These are phyloP conservation scores for Erebia palarica DNA, from an alignment of 2,888 invertebrate species.

Conservation along the genomic window DNA sequence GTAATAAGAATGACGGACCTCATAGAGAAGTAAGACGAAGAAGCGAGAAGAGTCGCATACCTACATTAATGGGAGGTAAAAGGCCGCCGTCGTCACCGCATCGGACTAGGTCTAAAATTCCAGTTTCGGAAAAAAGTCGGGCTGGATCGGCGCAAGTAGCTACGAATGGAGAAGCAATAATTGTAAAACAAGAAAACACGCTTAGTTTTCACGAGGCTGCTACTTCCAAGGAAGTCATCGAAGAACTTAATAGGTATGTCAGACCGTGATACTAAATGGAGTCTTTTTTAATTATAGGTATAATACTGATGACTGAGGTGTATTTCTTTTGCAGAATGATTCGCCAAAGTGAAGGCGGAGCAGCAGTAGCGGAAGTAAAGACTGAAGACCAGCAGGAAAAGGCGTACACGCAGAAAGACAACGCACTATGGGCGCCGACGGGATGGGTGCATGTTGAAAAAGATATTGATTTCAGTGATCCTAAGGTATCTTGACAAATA, in stretches of 20 bases:
- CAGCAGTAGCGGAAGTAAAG: conserved; percentile 48
- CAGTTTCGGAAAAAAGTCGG: conserved; percentile 61
- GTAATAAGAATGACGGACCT: conserved; percentile 76
- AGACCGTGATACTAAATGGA: background rate
- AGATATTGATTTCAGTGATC: conserved; percentile 89
- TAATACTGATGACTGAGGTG: background rate
- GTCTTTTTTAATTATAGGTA: background rate
- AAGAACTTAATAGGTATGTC: conserved; percentile 84
- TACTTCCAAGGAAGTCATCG: conserved; percentile 89
- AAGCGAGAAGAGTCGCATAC: conserved; percentile 81
- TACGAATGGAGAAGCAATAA: conserved; percentile 63
- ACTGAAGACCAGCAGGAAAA: conserved; percentile 49
- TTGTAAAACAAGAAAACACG: conserved; percentile 81
- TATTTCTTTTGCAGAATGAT: conserved; percentile 65
- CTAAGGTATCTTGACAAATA: conserved; percentile 81
- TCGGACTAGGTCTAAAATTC: conserved; percentile 69
- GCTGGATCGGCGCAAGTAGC: conserved; percentile 48
- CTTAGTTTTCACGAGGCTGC: conserved; percentile 88
- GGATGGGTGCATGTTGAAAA: conserved; percentile 91
- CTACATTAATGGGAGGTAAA: conserved; percentile 75
- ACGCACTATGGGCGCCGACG: conserved; percentile 86
- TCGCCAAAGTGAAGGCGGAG: conserved; percentile 67
- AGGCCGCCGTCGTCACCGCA: conserved; percentile 75
- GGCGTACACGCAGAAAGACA: conserved; percentile 74
- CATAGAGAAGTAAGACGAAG: conserved; percentile 68